Conservation (phyloP, 2,888 invertebrate species). For the Aphelenchoides bicaudatus region DNA sequence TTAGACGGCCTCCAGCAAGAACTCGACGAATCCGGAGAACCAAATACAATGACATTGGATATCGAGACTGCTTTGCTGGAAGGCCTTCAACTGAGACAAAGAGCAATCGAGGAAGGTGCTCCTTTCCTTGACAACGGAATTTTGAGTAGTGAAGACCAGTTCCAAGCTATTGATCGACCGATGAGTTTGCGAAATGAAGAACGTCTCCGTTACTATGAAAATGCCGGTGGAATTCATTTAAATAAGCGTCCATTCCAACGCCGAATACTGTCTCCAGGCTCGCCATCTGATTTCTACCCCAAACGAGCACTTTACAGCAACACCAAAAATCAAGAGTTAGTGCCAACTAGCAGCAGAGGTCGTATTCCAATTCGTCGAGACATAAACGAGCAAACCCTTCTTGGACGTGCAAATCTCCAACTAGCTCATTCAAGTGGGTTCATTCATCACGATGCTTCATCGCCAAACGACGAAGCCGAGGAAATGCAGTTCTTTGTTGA, state of each 20-base stretch:
- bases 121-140: constrained; percentile 9
- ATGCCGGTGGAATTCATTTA: too few relatives aligned
- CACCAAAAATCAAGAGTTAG: too few relatives aligned
- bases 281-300: background rate
- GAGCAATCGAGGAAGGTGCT: constrained; percentile 16
- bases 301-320: background rate
- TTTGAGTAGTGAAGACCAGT: background rate
- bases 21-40: background rate
- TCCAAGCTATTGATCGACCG: constrained; percentile 4
- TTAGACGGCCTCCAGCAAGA: constrained; percentile 8
- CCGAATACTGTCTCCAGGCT: constrained; percentile 4
- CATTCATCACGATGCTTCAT: too few relatives aligned
- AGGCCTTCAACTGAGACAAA: constrained; percentile 18
- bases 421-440: too few relatives aligned
- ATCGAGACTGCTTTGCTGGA: constrained; percentile 16
- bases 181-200: background rate
- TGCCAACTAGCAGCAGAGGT: too few relatives aligned
- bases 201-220: too few relatives aligned
- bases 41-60: background rate
- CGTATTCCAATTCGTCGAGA: too few relatives aligned
- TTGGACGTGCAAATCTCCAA: too few relatives aligned
- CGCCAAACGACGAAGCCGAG: too few relatives aligned
- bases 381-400: too few relatives aligned
- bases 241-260: constrained; percentile 11
- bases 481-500: too few relatives aligned